Evolutionary conservation across 2,113 vertebrate species (phyloP), one percentile per base, ranked within the genome.

Genomic region (Leucopternis melanops): DNA sequence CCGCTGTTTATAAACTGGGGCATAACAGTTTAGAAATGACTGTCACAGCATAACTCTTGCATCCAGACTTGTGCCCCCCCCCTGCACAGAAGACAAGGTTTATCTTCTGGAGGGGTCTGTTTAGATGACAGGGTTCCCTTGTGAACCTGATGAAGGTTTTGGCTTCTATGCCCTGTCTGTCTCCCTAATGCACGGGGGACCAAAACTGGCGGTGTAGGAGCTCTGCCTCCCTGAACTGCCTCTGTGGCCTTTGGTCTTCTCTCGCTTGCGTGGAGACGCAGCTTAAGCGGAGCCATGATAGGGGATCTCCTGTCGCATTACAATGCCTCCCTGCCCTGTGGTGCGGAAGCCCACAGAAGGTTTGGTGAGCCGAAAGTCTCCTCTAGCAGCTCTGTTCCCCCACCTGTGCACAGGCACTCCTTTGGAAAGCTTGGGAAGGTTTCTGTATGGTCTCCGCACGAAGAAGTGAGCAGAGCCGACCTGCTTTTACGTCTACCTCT

Each of bases 401-500:
- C 0, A 1, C 21, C 16, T 38, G n/a, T 8, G 8, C 12, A 2
- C 0, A 1, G 31, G 25, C 20, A 36, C 32, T 59, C 20, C 18
- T 23, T n/a, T 36, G 40, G 36, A 13, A 5, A 42, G 23, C 20
- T n/a, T 36, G 40, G 36, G 11, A 6, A 36, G 23, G n/a, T 32
- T 58, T 40, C 34, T 58, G 11, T 9, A 0, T 19, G 23, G 23
- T 16, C 34, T 44, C 23, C 0, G 3, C 13, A 10, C 63, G 44
- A 42, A 44, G 54, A 11, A 31, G 16, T 0, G 23, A 23, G 36
- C 8, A 17, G 40, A 62, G n/a, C 12, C 0, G 0, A 1, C 3
- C 14, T 0, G 1, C 8, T 31, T 34, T 32, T 26, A 26, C 0
- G 1, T 16, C 36, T 84, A 44, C 18, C 8, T 8, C 8, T 58